A percentile compares a stretch with the other conserved stretches of the same genome.
Evolutionary conservation across 2,113 vertebrate genomes (phyloP).

Genomic region (Loxodonta africana): DNA sequence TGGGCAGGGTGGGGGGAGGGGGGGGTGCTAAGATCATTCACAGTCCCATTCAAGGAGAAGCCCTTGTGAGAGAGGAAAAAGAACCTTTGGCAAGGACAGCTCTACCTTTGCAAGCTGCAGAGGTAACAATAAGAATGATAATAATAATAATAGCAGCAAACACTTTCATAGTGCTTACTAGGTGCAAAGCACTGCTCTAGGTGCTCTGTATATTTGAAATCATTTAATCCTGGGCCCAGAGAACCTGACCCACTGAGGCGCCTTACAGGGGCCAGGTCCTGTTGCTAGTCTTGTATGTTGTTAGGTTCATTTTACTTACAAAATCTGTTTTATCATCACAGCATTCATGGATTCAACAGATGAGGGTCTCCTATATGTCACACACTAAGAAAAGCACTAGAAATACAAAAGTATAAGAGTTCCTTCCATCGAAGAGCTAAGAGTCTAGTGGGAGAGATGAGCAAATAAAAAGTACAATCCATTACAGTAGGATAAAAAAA

Average conservation of each 20-base stretch:
- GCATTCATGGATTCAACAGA: background rate
- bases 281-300: background rate
- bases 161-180: rapidly evolving
- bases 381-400: background rate
- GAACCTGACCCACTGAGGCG: background rate
- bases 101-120: background rate
- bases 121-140: background rate
- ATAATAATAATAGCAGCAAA: background rate
- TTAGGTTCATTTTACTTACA: background rate
- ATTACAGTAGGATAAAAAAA: background rate
- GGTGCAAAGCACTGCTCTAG: background rate
- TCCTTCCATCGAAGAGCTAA: background rate
- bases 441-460: background rate
- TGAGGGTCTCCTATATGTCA: background rate
- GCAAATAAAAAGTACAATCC: background rate
- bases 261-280: background rate
- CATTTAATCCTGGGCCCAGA: background rate
- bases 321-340: background rate
- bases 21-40: background rate
- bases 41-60: background rate
- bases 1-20: too few relatives aligned
- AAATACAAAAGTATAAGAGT: background rate
- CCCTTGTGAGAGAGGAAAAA: background rate
- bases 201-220: background rate
- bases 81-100: background rate